Base-by-base conservation (phyloP, 2,888 invertebrate genomes). In the Pogonocherus hispidulus region DNA sequence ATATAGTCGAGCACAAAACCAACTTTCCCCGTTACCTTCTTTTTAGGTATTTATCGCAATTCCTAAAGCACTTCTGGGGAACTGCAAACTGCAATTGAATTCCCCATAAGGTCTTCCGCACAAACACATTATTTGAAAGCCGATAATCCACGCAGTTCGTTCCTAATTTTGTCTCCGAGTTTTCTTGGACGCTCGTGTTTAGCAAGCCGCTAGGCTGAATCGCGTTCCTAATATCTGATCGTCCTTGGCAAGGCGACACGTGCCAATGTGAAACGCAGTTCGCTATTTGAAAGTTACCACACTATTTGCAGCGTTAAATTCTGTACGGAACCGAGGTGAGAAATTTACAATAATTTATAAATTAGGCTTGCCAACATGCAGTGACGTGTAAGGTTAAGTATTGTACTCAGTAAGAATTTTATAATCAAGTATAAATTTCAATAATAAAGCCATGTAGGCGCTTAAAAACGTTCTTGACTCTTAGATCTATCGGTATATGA, bases 221-320 rank as follows among this genome's bases (percentile, higher is more conserved):
- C 19, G 44, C 44, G 47, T 41, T 59, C 59, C 19, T 51, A 27
- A 23, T 47, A 47, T 59, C 46, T 46, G 59, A 66, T 44, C 72
- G 75, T 65, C 76, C 76, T 76, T 76, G 75, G 62, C 65, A 49
- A 68, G 67, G 54, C 62, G 70, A 65, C 76, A 76, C 76, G 76
- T 76, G 76, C 75, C 75, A 73, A 70, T 69, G 70, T 73, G 66
- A 73, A 75, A 67, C 54, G 65, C 63, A 68, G 67, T 67, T 62
- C 52, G 59, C 57, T 41, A 41, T 44, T 47, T 47, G 32, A 59
- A 47, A 32, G 59, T 47, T 59, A 27, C 47, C 59, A n/a, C 19
- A 41, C 56, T 23, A 44, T 52, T 20, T 35, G 51, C 62, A 52
- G 37, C 19, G 19, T 16, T 32, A 22, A 27, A 32, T 49, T 23